These are phyloP conservation scores for Parelbella ahira DNA, from an alignment of 2,888 invertebrate species.

Conservation along the genomic window DNA sequence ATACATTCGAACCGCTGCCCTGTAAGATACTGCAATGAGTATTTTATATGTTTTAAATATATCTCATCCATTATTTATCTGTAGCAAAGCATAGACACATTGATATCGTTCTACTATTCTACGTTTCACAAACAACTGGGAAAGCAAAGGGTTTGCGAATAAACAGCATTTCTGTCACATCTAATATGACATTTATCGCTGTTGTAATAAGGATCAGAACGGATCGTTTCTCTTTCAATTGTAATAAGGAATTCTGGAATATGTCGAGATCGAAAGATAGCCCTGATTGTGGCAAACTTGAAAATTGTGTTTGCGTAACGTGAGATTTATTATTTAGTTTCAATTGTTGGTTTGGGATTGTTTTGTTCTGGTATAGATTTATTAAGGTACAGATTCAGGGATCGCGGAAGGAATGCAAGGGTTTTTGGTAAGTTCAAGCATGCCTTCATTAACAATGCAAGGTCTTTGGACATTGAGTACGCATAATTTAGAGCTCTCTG, in stretches of 20 bases:
- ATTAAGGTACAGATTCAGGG: too few relatives aligned
- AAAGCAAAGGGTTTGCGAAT: constrained; percentile 50
- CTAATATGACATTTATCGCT: constrained; percentile 32
- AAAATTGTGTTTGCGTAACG: constrained; percentile 53
- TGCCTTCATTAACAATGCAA: too few relatives aligned
- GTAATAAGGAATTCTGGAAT: constrained; percentile 50
- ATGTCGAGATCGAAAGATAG: constrained; percentile 54
- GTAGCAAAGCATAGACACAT: too few relatives aligned
- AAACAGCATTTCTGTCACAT: constrained; percentile 31
- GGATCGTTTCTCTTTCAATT: constrained; percentile 27
- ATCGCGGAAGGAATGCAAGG: too few relatives aligned
- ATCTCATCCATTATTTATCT: too few relatives aligned
- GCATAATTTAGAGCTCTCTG: too few relatives aligned
- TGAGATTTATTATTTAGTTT: constrained; percentile 48
- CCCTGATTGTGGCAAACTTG: constrained; percentile 56
- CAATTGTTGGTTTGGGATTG: constrained; percentile 21
- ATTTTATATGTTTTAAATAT: too few relatives aligned
- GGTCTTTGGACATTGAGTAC: too few relatives aligned
- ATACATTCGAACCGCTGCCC: too few relatives aligned
- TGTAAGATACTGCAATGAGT: too few relatives aligned
- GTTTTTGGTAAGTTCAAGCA: too few relatives aligned
- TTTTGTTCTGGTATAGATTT: constrained; percentile 19
- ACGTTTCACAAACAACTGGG: constrained; percentile 59
- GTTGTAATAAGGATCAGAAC: constrained; percentile 23
- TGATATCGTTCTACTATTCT: constrained; percentile 27